Base-by-base conservation (phyloP, 2,113 vertebrate species). In the Rhizomys pruinosus region DNA sequence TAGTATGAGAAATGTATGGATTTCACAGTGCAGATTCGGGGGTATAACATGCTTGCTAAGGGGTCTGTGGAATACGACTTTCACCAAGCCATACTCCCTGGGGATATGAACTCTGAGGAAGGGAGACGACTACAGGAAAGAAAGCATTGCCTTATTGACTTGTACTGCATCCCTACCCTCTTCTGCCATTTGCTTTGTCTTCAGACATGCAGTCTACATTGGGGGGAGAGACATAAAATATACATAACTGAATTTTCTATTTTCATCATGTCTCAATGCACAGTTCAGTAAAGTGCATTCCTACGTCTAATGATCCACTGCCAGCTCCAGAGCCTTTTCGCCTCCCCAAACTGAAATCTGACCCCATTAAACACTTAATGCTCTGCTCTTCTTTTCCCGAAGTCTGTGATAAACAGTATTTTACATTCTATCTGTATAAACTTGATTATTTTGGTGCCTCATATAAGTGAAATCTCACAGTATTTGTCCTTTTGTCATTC, bases 71-170 rank as follows among this genome's bases (percentile, higher is more conserved):
- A 93, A 27, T 22, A 87, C 64, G 59, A 23, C 42, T 96, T 95
- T 91, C 87, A 94, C 78, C 87, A 16, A 0, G 73, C 34, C 68
- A 22, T 15, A 63, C 37, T 29, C 87, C 95, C 94, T 98, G 96
- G 96, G 79, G 47, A 97, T 94, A 94, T 96, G 94, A 98, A 71
- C 77, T 97, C 93, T 87, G 64, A 37, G 57, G 77, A 59, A 95
- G 93, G 63, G 88, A 94, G 89, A 91, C 77, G 22, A 73, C 73
- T 79, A 87, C 57, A 92, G 59, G 89, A 61, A 52, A 52, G 47
- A 52, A 52, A 89, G 9, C 42, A 25, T 1, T 5, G 42, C 34
- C 66, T 91, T 84, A 57, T 42, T 81, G 42, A 64, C 76, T 90
- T 57, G 19, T 77, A 76, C 78, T 73, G 71, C 68, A 57, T 76